Percentiles rank a stretch among this genome's conserved stretches.
Evolutionary conservation across 2,113 vertebrate genomes (phyloP).

Genomic region (Nansenia antarctica): DNA sequence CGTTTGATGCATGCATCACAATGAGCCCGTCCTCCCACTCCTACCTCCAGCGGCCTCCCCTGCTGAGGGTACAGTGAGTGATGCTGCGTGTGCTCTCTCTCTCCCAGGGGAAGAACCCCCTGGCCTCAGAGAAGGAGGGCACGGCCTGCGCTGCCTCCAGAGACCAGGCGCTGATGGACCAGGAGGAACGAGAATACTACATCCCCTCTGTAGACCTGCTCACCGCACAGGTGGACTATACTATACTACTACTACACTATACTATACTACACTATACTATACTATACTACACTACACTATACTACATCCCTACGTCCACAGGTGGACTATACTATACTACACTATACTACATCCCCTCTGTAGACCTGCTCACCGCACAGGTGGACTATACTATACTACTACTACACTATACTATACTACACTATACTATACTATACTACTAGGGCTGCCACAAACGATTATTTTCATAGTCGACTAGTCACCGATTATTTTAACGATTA

Average conservation of each 20-base stretch:
- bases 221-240: conserved; percentile 87
- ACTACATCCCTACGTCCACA: no score
- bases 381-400: no score
- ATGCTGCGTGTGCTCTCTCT: not conserved
- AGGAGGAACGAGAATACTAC: conserved; percentile 81
- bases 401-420: not conserved
- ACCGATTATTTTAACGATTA: no score
- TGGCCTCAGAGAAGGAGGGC: conserved; percentile 52
- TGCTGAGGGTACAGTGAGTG: not conserved
- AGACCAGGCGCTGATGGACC: conserved; percentile 66
- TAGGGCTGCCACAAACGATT: no score
- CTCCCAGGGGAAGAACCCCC: conserved; percentile 68
- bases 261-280: no score
- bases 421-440: no score
- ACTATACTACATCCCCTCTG: no score
- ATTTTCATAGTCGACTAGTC: no score
- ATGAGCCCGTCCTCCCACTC: not conserved
- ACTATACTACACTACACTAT: no score
- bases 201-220: conserved; percentile 96
- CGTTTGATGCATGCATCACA: no score
- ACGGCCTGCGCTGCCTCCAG: conserved; percentile 41
- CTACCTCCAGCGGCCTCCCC: not conserved
- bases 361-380: conserved; percentile 96
- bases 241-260: no score
- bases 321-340: no score